These are phyloP conservation scores for Galagoides demidoff DNA, from an alignment of 2,797 vertebrate species.

Conservation along the genomic window DNA sequence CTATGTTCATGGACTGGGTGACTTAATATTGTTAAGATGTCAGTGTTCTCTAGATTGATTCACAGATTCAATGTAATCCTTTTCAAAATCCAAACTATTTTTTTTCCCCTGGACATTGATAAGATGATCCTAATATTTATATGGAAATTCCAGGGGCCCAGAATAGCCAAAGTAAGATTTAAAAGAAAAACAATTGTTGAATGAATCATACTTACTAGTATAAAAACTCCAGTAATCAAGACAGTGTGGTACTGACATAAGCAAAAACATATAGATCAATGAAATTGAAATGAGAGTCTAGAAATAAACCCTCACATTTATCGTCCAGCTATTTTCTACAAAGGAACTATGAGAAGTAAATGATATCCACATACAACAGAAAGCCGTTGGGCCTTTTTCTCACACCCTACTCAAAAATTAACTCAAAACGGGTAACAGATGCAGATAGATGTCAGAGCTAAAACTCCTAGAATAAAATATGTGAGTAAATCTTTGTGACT, in stretches of 20 bases:
- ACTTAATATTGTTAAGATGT: neutral
- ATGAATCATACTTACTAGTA: neutral
- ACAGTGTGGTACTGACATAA: neutral
- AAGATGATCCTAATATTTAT: neutral
- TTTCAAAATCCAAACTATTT: neutral
- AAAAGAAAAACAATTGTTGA: constrained; percentile 1
- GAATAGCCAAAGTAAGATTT: neutral
- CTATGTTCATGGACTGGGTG: neutral
- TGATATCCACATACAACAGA: neutral
- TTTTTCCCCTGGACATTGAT: neutral
- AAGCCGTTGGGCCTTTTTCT: neutral
- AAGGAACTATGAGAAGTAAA: neutral
- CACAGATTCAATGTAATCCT: neutral
- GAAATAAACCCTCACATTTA: neutral
- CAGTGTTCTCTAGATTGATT: neutral
- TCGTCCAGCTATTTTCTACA: neutral
- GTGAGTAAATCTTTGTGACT: neutral
- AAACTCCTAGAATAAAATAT: neutral
- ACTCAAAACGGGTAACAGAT: neutral
- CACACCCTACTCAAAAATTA: neutral
- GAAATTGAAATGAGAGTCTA: neutral
- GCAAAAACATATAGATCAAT: neutral
- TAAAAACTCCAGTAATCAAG: neutral
- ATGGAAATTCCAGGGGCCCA: neutral
- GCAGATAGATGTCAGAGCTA: neutral